Conservation (phyloP, 2,113 vertebrate genomes). For the Datnioides undecimradiatus region DNA sequence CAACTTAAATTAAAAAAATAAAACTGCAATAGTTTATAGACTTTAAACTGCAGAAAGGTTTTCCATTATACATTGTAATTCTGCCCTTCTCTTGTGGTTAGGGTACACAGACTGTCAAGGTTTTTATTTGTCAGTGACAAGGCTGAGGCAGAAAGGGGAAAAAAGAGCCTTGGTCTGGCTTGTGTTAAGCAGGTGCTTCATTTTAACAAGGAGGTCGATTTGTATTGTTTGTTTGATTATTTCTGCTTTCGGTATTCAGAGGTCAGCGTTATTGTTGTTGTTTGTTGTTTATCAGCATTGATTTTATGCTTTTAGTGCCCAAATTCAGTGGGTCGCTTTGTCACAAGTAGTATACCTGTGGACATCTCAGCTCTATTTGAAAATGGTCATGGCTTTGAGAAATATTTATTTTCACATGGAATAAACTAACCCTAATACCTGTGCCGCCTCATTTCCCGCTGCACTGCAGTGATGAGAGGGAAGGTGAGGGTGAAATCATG, state of each 20-base stretch:
- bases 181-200: conserved; percentile 63
- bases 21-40: conserved; percentile 34
- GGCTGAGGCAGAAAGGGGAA: conserved; percentile 54
- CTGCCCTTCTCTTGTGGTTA: conserved; percentile 54
- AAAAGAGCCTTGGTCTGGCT: conserved; percentile 40
- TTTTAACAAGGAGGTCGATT: conserved; percentile 66
- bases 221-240: conserved; percentile 60
- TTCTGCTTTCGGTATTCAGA: conserved; percentile 44
- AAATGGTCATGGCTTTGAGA: conserved; percentile 27
- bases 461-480: conserved; percentile 19
- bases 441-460: conserved; percentile 16
- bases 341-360: neutral
- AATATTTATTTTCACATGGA: conserved; percentile 33
- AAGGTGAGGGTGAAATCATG: conserved; percentile 18
- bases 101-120: conserved; percentile 70
- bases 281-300: conserved; percentile 24
- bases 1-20: conserved; percentile 12
- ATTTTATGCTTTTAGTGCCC: conserved; percentile 49
- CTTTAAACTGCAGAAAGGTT: conserved; percentile 66
- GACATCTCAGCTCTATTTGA: neutral
- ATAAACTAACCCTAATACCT: conserved; percentile 13
- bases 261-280: conserved; percentile 51
- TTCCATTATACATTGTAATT: conserved; percentile 74
- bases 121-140: conserved; percentile 72
- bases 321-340: neutral